Conservation (phyloP, 2,888 invertebrate species). For the Empis stercorea region DNA sequence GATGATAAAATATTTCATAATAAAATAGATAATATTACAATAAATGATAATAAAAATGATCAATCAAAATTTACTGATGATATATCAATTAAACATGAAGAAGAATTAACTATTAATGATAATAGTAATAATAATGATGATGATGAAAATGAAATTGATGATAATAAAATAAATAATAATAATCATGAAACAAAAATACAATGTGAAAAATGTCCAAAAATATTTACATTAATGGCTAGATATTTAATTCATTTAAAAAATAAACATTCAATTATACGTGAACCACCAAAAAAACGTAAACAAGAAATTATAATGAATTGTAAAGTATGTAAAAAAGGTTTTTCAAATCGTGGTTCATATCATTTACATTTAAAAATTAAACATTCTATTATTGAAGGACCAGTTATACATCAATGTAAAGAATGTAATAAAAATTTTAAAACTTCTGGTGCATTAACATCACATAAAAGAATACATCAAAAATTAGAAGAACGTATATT, state of each 20-base stretch:
- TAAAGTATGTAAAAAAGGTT: background rate
- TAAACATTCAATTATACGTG: background rate
- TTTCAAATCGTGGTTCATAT: background rate
- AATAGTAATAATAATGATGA: no score
- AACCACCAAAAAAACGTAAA: background rate
- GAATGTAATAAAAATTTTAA: background rate
- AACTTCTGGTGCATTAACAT: background rate
- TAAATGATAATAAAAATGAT: no score
- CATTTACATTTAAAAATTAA: background rate
- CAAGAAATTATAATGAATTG: background rate
- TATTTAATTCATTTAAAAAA: background rate
- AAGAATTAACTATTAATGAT: no score
- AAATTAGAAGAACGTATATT: constrained; percentile 20
- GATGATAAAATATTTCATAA: no score
- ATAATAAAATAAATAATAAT: no score
- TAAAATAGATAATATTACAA: no score
- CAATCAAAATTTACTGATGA: no score
- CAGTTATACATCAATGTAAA: background rate
- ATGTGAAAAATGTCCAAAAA: background rate
- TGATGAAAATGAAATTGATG: no score
- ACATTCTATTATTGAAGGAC: background rate
- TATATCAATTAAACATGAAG: no score
- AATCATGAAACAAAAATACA: background rate
- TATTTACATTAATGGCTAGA: background rate
- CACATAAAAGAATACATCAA: constrained; percentile 17